These are phyloP conservation scores for Phymastichus coffea DNA, from an alignment of 1,140 invertebrate species.

Conservation along the genomic window DNA sequence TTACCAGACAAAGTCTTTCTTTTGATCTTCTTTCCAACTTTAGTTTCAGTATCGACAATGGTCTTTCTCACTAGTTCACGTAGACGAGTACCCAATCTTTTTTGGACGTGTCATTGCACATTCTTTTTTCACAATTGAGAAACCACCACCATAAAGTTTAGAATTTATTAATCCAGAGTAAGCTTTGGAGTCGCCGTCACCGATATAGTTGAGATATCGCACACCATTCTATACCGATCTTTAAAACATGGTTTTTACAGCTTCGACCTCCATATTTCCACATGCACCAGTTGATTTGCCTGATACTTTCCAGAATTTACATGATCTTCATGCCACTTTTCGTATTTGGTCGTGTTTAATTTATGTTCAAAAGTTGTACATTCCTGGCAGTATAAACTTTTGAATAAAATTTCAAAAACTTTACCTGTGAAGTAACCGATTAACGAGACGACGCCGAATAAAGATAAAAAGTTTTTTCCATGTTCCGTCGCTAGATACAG, in stretches of 20 bases:
- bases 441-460: not conserved
- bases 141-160: conserved; percentile 16
- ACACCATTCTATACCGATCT: conserved; percentile 1
- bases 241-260: conserved; percentile 20
- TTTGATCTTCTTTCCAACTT: not conserved
- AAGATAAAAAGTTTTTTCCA: conserved; percentile 4
- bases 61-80: conserved; percentile 12
- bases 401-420: not conserved
- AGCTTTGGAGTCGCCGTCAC: conserved; percentile 13
- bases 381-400: not conserved
- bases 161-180: conserved; percentile 16
- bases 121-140: conserved; percentile 15
- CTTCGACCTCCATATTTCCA: conserved; percentile 26
- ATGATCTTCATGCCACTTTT: not conserved
- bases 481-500: conserved; percentile 5
- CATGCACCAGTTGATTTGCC: conserved; percentile 12
- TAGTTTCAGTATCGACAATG: not conserved
- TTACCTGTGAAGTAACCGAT: conserved; percentile 1
- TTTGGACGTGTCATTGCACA: conserved; percentile 20
- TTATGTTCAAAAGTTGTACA: not conserved
- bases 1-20: conserved; percentile 20
- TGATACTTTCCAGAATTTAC: not conserved
- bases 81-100: conserved; percentile 22
- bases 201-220: conserved; percentile 12
- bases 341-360: not conserved